Evolutionary conservation across 1,140 invertebrate species (phyloP).

Genomic region (Amyelois transitella): DNA sequence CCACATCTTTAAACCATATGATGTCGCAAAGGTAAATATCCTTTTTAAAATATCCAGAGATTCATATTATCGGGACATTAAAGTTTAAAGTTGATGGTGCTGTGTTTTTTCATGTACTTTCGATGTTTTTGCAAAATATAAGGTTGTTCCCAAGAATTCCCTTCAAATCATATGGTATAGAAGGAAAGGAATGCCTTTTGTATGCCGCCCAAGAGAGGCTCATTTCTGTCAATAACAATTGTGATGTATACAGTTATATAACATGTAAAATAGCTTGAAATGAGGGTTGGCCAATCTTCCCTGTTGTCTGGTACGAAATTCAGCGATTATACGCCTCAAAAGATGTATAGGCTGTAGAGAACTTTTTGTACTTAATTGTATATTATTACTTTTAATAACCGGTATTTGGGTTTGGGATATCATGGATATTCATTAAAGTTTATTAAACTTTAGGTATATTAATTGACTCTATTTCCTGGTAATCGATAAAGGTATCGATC

Average conservation of each 20-base stretch:
- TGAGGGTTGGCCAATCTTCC: neutral
- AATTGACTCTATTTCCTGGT: too few species aligned
- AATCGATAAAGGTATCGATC: too few species aligned
- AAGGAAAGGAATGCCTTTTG: neutral
- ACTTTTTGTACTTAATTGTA: too few species aligned
- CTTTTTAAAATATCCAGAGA: neutral
- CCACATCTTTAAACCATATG: neutral
- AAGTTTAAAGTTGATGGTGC: neutral
- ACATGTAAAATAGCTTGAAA: neutral
- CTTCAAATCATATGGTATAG: slow-evolving; percentile 6
- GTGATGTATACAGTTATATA: neutral
- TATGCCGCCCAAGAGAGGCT: neutral
- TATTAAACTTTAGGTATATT: too few species aligned
- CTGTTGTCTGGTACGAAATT: neutral
- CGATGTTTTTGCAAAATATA: neutral
- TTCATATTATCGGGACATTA: neutral
- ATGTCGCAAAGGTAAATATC: neutral
- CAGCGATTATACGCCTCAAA: neutral
- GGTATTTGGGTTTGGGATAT: too few species aligned
- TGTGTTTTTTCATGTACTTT: neutral
- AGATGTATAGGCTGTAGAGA: neutral
- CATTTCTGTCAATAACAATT: neutral
- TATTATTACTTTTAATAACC: too few species aligned
- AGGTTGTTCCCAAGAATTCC: slow-evolving; percentile 5
- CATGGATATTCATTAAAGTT: too few species aligned